Evolutionary conservation across 1,140 invertebrate species (phyloP), one percentile per base, ranked within the genome.

Genomic region (Teleopsis dalmanni): DNA sequence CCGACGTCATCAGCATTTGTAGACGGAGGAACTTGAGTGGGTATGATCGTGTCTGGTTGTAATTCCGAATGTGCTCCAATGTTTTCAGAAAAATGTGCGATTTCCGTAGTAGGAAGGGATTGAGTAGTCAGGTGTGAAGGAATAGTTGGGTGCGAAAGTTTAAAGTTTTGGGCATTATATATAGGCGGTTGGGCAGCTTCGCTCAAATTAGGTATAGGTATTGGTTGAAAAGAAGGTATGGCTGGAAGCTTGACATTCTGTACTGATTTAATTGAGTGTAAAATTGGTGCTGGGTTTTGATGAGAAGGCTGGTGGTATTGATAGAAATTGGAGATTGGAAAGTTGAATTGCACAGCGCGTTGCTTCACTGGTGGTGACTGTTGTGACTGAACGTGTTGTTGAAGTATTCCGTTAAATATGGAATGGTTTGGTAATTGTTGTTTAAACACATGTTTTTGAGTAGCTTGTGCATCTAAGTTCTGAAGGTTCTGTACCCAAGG

Each of bases 101-200:
- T 38, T 11, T 51, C 46, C 3, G 51, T 49, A 4, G 53, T 37
- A 10, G 54, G 57, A 16, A 50, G 50, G 19, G 53, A 45, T 23
- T 51, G 52, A 25, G 49, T 25, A 26, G 46, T 51, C 9, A 33
- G 22, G 27, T 22, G 18, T 21, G 44, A 19, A 18, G 38, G 7
- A 16, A 44, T 29, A 14, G 18, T 25, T 47, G 33, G 37, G 27
- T 49, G 23, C 23, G 25, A 63, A 16, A 58, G 52, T 1, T 71
- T 65, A 52, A 79, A 80, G 14, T 74, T 76, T 52, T 76, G 67
- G 5, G 77, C 75, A 54, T 76, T 77, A 56, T 77, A 79, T 33
- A 80, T 72, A 13, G 78, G 78, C 8, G 77, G 78, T 46, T 78
- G 54, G 13, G 75, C 75, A 31, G 71, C 71, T 18, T 73, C 62